Base-by-base conservation (phyloP, 1,140 invertebrate species). In the Drosophila sechellia region DNA sequence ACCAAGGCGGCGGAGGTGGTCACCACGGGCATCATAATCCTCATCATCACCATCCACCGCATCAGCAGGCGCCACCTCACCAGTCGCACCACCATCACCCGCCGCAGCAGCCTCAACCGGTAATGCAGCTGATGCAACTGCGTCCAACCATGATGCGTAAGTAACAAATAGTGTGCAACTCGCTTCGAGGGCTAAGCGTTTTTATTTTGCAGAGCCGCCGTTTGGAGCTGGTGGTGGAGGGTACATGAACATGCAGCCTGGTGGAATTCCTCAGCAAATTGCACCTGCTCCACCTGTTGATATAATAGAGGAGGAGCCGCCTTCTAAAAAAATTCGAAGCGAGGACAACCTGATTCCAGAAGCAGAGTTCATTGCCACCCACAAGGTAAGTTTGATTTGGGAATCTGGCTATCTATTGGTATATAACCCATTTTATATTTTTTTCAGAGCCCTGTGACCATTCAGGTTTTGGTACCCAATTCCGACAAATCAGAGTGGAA, bases 401-500 rank as follows among this genome's bases (percentile, higher is more conserved):
- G 3, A 10, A 31, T 8, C 8, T 8, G 5, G 0, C 5, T 12
- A 8, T n/a, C 0, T 1, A 1, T 15, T 3, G 10, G 3, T 15
- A 10, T 5, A 25, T 22, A 31, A 8, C 17, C 6, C 1, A 2
- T 3, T 27, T 34, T 46, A 10, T 50, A 0, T 1, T 49, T 50
- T 50, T 77, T 83, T 11, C 56, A 92, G 91, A 95, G 94, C 77
- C 95, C 96, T 12, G 95, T 98, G 3, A 95, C 95, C 39, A 94
- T 98, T 68, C 96, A 96, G 79, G 95, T 98, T 15, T 93, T 94
- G 57, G 95, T 98, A 4, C 98, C 98, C 3, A 93, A 96, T 83
- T 94, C 96, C 0, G 98, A 99, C 78, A 98, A 99, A 90, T 93
- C 96, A 0, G 98, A 99, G 94, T 99, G 98, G 98, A 97, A 97